Evolutionary conservation across 2,113 vertebrate species (phyloP).

Genomic region (Tamias sibiricus): DNA sequence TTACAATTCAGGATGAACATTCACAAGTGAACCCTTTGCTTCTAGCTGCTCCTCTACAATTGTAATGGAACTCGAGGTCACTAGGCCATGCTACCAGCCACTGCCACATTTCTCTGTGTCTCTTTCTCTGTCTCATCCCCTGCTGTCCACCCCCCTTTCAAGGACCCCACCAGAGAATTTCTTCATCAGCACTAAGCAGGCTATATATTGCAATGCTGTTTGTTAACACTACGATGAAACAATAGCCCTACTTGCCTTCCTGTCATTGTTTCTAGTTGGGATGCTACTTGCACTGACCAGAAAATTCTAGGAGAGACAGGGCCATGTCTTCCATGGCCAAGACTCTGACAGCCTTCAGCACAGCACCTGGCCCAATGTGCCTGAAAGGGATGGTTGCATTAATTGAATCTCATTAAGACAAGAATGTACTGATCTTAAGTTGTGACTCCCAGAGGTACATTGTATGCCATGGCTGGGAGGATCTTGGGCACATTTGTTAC

Average conservation of each 20-base stretch:
- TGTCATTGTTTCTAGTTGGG: background rate
- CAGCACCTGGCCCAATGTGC: too few relatives aligned
- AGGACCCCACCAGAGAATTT: background rate
- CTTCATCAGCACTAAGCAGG: too few relatives aligned
- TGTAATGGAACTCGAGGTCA: background rate
- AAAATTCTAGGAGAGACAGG: too few relatives aligned
- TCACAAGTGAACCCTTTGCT: too few relatives aligned
- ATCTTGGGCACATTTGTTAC: background rate
- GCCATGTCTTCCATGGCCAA: too few relatives aligned
- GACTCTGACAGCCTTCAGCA: too few relatives aligned
- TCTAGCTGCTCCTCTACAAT: too few relatives aligned
- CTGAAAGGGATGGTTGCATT: background rate
- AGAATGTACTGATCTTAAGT: background rate
- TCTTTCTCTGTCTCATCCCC: too few relatives aligned
- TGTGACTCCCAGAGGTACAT: rapidly evolving
- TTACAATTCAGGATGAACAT: background rate
- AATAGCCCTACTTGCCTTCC: background rate
- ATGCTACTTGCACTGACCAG: too few relatives aligned
- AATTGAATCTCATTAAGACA: rapidly evolving
- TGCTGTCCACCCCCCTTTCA: too few relatives aligned
- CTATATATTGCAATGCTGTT: too few relatives aligned
- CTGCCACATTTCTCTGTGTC: background rate
- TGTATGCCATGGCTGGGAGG: background rate
- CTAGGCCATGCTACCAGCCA: too few relatives aligned
- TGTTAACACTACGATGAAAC: background rate